phyloP scores from a whole-genome alignment of 2,888 invertebrate genomes.

The Apodemia hepburni region DNA sequence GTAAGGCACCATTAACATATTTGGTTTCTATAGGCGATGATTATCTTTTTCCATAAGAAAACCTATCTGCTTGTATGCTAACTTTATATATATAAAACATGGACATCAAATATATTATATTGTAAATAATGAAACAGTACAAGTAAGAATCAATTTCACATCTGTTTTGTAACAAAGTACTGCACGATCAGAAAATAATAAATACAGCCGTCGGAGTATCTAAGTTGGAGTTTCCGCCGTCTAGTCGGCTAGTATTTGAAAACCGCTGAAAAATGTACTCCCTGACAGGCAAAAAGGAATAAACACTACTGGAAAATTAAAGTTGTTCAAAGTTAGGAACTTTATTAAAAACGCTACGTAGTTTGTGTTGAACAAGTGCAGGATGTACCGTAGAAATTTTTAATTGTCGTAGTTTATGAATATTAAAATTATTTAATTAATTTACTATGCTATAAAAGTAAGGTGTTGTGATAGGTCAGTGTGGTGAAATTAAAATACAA shows the following conservation, averaged over 20 bases:
- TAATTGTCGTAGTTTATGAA: background rate
- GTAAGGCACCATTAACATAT: no score
- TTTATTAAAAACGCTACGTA: constrained; percentile 29
- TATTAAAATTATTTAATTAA: constrained; percentile 1
- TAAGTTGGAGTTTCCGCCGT: constrained; percentile 20
- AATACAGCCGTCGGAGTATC: constrained; percentile 18
- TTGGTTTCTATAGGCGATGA: no score
- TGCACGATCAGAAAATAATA: constrained; percentile 21
- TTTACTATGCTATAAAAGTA: background rate
- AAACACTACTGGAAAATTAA: constrained; percentile 29
- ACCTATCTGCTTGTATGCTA: no score
- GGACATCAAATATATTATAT: no score
- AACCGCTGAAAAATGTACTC: constrained; percentile 28
- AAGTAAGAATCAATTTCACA: no score
- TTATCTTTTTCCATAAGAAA: no score
- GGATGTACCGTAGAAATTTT: background rate
- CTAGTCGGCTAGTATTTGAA: constrained; percentile 20
- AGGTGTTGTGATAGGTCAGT: no score
- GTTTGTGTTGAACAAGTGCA: constrained; percentile 12
- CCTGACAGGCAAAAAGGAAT: constrained; percentile 24
- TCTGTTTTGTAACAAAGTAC: constrained; percentile 8
- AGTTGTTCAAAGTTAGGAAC: constrained; percentile 29
- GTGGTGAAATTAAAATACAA: no score
- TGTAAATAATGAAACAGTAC: no score
- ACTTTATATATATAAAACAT: no score